A percentile compares a stretch with the other conserved stretches of the same genome.
Evolutionary conservation across 2,113 vertebrate genomes (phyloP).

Genomic region (Bufo bufo): DNA sequence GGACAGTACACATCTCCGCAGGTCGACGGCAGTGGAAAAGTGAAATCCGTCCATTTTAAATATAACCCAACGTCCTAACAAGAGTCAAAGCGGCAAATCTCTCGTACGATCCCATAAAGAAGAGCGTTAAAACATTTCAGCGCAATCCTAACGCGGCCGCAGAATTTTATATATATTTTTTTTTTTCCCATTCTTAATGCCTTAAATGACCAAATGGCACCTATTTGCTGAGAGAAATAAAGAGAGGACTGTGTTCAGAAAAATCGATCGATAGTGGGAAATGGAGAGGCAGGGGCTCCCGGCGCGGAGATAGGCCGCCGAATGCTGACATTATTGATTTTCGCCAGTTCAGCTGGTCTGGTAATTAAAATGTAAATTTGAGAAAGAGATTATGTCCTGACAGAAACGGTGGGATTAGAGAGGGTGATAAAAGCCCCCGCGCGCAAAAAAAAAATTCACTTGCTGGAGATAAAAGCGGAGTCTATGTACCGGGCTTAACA

Average conservation of each 20-base stretch:
- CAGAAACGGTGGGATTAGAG: conserved; percentile 91
- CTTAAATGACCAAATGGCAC: conserved; percentile 80
- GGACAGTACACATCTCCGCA: no score
- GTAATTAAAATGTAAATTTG: conserved; percentile 99
- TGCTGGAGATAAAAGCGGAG: conserved; percentile 67
- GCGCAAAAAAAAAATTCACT: conserved; percentile 77
- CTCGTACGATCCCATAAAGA: conserved; percentile 12
- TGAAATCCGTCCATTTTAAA: background rate
- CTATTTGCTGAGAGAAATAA: conserved; percentile 81
- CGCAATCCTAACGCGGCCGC: conserved; percentile 62
- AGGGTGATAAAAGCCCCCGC: conserved; percentile 86
- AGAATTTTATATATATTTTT: conserved; percentile 73
- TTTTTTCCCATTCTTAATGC: conserved; percentile 60
- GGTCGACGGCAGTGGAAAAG: no score
- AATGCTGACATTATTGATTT: conserved; percentile 92
- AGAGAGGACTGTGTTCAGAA: conserved; percentile 75
- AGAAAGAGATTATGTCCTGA: conserved; percentile 98
- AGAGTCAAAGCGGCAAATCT: background rate
- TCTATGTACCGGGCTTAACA: conserved; percentile 63
- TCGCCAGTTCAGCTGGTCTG: conserved; percentile 92
- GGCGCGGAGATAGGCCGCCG: conserved; percentile 72
- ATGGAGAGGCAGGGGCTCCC: conserved; percentile 77
- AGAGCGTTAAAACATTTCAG: background rate
- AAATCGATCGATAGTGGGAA: conserved; percentile 85
- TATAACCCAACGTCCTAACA: background rate